Evolutionary conservation across 2,113 vertebrate species (phyloP), one percentile per base, ranked within the genome.

Genomic region (Lepus timidus): DNA sequence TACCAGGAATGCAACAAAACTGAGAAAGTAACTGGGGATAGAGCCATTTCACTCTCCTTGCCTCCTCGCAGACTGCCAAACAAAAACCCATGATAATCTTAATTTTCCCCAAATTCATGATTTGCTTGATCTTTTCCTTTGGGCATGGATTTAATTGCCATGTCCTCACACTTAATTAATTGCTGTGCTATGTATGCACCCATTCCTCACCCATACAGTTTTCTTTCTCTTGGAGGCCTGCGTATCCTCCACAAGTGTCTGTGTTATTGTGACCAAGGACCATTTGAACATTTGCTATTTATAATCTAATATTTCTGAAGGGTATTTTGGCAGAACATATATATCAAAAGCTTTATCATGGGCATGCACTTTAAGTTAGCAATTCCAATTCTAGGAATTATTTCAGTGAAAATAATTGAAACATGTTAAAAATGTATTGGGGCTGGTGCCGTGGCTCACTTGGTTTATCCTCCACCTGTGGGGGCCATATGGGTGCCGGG

Each of bases 301-400:
- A 70, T 58, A 79, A 65, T 19, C 22, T 31, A 29, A 16, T 51
- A 58, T 88, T 85, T 33, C 81, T 44, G 14, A 85, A 68, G 25
- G 17, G 16, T 33, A 33, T 76, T 29, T 70, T 78, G 31, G 52
- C 36, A 44, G 4, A 25, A 65, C 11, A 27, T 51, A 39, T 23
- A 14, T 39, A 76, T 33, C 10, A 78, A 82, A 52, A 76, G 22
- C 19, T 33, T 65, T 93, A 12, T 55, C 89, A 85, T 64, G 33
- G 58, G 10, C 33, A 83, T 49, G 4, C 4, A 33, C 49, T 20
- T 68, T 83, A 88, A 79, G 1, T 78, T 39, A 64, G 8, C n/a
- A 79, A 58, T 93, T 92, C 29, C 44, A 78, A 29, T 64, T 74
- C 68, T 83, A 89, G 85, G 39, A 86, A 79, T 64, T 92, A 49